Conservation (phyloP, 2,113 vertebrate species). For the Hippocampus barbouri region DNA sequence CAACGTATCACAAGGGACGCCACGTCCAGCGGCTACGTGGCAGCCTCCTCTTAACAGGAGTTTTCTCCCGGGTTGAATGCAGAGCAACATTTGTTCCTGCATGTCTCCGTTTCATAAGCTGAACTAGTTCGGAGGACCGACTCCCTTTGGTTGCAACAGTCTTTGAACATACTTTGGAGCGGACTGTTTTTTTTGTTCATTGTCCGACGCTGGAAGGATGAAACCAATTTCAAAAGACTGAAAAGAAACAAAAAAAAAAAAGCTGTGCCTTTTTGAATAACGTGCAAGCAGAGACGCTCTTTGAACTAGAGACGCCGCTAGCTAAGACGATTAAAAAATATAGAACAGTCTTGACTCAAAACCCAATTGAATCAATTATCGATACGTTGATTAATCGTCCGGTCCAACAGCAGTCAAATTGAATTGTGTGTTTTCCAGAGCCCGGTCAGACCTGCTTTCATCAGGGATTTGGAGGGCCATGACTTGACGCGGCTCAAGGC, state of each 20-base stretch:
- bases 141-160: not conserved
- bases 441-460: slow-evolving; percentile 80
- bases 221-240: not conserved
- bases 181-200: not conserved
- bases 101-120: not conserved
- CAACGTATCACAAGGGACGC: not conserved
- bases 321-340: not conserved
- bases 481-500: slow-evolving; percentile 80
- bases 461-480: slow-evolving; percentile 90
- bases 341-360: not conserved
- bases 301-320: not conserved
- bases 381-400: too few relatives aligned
- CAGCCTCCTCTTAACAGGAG: not conserved
- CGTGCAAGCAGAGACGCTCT: not conserved
- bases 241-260: not conserved
- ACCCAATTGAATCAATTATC: not conserved
- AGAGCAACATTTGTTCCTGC: not conserved
- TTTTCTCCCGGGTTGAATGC: not conserved
- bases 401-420: not conserved
- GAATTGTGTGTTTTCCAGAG: not conserved
- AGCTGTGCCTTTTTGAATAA: not conserved
- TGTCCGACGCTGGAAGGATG: not conserved
- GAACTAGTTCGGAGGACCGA: not conserved
- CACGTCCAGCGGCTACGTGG: not conserved
- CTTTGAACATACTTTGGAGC: not conserved